Conservation (phyloP, 2,113 vertebrate species). For the Lepisosteus oculatus region DNA sequence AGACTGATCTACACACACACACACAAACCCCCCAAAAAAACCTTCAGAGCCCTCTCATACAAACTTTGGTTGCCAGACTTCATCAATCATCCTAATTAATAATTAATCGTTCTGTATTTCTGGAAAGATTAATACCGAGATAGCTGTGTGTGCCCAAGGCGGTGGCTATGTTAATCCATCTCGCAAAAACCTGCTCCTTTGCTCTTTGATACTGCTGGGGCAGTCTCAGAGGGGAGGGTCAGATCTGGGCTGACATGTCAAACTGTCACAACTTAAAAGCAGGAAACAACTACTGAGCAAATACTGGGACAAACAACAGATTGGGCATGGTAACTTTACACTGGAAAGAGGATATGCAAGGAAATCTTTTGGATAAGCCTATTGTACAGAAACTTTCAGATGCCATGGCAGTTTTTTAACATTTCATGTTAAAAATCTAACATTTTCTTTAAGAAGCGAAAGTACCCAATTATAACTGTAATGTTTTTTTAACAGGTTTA, state of each 20-base stretch:
- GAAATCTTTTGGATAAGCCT: background rate
- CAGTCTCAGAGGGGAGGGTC: no score
- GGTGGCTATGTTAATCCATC: conserved; percentile 53
- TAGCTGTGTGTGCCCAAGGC: conserved; percentile 61
- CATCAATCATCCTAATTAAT: conserved; percentile 65
- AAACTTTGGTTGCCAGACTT: conserved; percentile 38
- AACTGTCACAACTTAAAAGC: conserved; percentile 45
- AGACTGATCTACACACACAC: background rate
- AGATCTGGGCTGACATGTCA: conserved; percentile 52
- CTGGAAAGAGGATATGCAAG: background rate
- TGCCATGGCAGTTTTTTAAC: no score
- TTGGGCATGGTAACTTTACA: background rate
- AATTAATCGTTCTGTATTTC: conserved; percentile 59
- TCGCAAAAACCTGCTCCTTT: conserved; percentile 43
- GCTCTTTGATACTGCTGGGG: no score
- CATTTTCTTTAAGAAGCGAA: no score
- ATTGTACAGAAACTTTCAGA: background rate
- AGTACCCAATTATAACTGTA: no score
- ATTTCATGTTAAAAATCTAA: no score
- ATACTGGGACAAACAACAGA: background rate
- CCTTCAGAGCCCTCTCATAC: conserved; percentile 13
- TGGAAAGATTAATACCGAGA: conserved; percentile 60
- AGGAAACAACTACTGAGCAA: conserved; percentile 45
- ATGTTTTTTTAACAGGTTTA: no score
- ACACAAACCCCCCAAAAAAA: background rate